phyloP scores from a whole-genome alignment of 2,888 invertebrate species.

The Ornithoptera alexandrae region DNA sequence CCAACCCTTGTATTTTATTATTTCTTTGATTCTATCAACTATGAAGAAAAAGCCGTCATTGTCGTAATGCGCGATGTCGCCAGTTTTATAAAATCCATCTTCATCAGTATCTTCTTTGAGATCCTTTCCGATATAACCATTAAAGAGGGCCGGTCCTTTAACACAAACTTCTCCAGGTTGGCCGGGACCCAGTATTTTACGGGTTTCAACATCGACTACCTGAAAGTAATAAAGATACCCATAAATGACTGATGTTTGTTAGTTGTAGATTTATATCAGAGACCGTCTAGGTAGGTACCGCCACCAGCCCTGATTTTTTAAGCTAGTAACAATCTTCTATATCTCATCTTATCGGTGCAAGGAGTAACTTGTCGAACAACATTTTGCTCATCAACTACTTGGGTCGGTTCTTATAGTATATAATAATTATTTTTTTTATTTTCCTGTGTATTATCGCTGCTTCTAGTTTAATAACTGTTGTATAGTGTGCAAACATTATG shows the following conservation, averaged over 20 bases:
- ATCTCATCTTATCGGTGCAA: too few species aligned
- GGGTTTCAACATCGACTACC: conserved; percentile 56
- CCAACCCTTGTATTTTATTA: conserved; percentile 64
- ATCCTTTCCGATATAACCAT: conserved; percentile 55
- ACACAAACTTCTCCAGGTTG: conserved; percentile 58
- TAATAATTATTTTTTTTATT: too few species aligned
- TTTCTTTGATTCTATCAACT: conserved; percentile 62
- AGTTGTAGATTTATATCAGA: too few species aligned
- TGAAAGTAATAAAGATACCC: conserved; percentile 36
- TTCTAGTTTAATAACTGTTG: too few species aligned
- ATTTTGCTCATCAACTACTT: too few species aligned
- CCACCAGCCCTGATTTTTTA: too few species aligned
- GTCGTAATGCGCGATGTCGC: conserved; percentile 63
- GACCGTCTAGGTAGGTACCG: too few species aligned
- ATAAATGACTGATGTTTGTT: conserved; percentile 1
- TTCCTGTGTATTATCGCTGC: too few species aligned
- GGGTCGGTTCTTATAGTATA: too few species aligned
- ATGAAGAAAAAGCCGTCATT: conserved; percentile 59
- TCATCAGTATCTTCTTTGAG: conserved; percentile 48
- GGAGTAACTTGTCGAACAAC: too few species aligned
- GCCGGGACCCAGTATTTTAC: conserved; percentile 52
- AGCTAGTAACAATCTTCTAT: too few species aligned
- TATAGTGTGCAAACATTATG: background rate
- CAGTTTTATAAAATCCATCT: conserved; percentile 62
- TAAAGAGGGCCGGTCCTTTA: conserved; percentile 55